Percentiles rank a stretch among this genome's conserved stretches.
These are phyloP conservation scores for Pseudomyrmex flavicornis DNA, from an alignment of 1,140 invertebrate species.

Conservation along the genomic window DNA sequence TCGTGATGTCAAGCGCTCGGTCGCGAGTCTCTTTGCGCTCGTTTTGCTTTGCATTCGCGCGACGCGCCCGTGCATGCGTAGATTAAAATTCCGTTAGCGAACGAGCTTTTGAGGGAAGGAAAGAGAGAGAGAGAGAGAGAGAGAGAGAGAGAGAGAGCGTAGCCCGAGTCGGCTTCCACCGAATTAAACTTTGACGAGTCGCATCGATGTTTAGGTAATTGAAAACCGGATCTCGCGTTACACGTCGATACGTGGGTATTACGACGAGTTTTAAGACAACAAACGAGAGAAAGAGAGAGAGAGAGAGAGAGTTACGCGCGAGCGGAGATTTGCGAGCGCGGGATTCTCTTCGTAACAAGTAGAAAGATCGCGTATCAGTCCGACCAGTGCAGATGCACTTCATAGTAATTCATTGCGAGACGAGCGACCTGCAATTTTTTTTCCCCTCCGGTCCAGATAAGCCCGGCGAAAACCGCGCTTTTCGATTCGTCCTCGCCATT, in stretches of 20 bases:
- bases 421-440: background rate
- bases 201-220: background rate
- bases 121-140: background rate
- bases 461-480: conserved; percentile 20
- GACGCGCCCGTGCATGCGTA: background rate
- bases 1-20: conserved; percentile 49
- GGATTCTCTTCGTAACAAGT: conserved; percentile 19
- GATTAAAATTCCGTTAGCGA: conserved; percentile 46
- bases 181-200: conserved; percentile 21
- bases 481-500: conserved; percentile 36
- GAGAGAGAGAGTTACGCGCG: background rate
- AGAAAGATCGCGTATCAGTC: conserved; percentile 42
- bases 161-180: background rate
- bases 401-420: conserved; percentile 30
- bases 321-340: background rate
- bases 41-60: conserved; percentile 37
- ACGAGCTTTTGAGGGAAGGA: background rate
- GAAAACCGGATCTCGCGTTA: background rate
- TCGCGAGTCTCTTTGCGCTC: conserved; percentile 10
- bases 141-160: background rate
- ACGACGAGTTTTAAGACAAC: background rate
- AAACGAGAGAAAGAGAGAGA: background rate
- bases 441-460: conserved; percentile 20
- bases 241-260: background rate
- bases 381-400: background rate